phyloP scores from a whole-genome alignment of 2,888 invertebrate species.

The Himalopsyche kuldschensis region DNA sequence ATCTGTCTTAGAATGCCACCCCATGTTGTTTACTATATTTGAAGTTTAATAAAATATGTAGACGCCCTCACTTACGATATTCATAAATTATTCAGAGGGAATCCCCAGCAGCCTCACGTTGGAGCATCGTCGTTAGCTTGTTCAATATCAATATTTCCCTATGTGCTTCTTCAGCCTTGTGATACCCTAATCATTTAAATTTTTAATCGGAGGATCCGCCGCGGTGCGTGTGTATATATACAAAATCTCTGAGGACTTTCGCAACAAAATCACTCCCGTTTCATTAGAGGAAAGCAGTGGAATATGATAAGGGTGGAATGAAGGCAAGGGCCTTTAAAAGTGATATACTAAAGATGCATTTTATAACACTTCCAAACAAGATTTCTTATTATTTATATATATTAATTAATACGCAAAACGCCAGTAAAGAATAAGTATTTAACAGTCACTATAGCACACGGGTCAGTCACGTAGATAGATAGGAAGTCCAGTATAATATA shows the following conservation, averaged over 20 bases:
- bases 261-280: background rate
- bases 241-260: background rate
- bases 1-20: background rate
- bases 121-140: background rate
- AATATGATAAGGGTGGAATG: background rate
- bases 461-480: no score
- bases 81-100: background rate
- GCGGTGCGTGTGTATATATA: background rate
- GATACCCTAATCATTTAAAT: conserved; percentile 3
- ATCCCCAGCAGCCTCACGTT: background rate
- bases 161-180: background rate
- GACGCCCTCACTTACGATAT: background rate
- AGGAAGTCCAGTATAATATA: no score
- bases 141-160: conserved; percentile 8
- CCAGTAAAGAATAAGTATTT: no score
- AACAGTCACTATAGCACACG: no score
- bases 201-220: conserved; percentile 8
- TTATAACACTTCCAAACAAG: no score
- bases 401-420: no score
- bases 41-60: background rate
- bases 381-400: no score
- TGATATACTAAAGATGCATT: no score
- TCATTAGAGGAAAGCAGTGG: conserved; percentile 9
- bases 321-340: background rate
- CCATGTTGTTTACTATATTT: background rate